Percentiles rank a stretch among this genome's conserved stretches.
These are phyloP conservation scores for Anser cygnoides DNA, from an alignment of 2,113 vertebrate genomes.

Conservation along the genomic window DNA sequence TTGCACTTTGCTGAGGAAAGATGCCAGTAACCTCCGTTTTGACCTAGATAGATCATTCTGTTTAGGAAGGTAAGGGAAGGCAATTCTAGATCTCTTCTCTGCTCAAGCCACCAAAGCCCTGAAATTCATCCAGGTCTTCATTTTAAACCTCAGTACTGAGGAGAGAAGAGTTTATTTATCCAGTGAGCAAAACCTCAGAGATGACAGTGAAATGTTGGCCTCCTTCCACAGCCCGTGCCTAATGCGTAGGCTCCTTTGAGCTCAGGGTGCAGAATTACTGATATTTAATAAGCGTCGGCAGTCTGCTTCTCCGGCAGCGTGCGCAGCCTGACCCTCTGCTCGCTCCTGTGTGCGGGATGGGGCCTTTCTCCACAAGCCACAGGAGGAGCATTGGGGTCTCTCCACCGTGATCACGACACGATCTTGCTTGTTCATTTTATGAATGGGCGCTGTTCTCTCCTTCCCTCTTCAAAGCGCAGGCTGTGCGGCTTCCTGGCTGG, in stretches of 20 bases:
- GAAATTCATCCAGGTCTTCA: constrained; percentile 23
- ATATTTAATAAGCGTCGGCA: not conserved
- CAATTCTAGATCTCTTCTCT: constrained; percentile 38
- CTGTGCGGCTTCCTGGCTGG: not conserved
- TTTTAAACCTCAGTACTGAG: constrained; percentile 1
- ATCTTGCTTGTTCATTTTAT: not conserved
- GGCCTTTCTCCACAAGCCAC: not conserved
- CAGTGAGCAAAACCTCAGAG: not conserved
- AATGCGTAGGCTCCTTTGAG: not conserved
- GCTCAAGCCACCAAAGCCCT: constrained; percentile 17
- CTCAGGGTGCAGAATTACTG: not conserved
- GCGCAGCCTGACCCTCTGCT: not conserved
- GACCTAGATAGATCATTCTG: constrained; percentile 64
- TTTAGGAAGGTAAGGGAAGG: constrained; percentile 44
- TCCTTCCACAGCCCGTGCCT: not conserved
- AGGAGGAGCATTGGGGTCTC: not conserved
- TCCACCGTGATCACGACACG: not conserved
- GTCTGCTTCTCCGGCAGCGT: not conserved
- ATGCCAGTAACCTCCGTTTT: constrained; percentile 67
- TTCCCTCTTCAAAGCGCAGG: not conserved
- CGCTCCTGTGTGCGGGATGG: not conserved
- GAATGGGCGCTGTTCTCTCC: not conserved
- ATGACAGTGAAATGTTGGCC: not conserved
- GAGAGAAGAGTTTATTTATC: not conserved
- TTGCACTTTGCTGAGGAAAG: constrained; percentile 61